Evolutionary conservation across 1,140 invertebrate species (phyloP), one percentile per base, ranked within the genome.

Genomic region (Drosophila guanche): DNA sequence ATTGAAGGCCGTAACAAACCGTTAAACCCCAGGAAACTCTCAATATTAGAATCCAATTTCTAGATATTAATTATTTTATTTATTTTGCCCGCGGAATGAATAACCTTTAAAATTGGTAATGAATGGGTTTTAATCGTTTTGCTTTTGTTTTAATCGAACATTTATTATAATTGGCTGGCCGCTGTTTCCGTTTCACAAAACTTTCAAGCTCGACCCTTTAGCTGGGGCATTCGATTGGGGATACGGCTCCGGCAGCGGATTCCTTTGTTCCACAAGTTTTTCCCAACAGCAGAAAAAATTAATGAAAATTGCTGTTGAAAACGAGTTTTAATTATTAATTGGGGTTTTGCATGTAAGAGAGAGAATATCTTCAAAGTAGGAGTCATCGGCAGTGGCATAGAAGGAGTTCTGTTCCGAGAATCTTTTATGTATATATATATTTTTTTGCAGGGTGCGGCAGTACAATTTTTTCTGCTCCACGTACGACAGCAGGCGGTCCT

Each of bases 291-390:
- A 53, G 42, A 22, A 53, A 47, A n/a, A 56, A 7, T 65, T 76
- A 65, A 81, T 74, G 76, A 62, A 74, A 81, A 68, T 42, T 72
- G 68, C 73, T 37, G 68, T 80, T 81, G 52, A 74, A 68, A 73
- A 67, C 47, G 59, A 46, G 63, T 54, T 37, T 66, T 58, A 48
- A 42, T 83, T 70, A 83, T 78, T 83, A 79, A 83, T 84, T 69
- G 54, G 60, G 41, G 51, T 66, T 78, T 55, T 58, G 53, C 74
- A 74, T 78, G 79, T 63, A 58, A 72, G 33, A 41, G 33, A 37
- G 33, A 37, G 10, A 12, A 62, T 43, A 40, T 50, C 25, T 50
- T 3, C 33, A 37, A 37, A 54, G 27, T 5, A n/a, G 52, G 16
- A 20, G 16, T 45, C 57, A 40, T 63, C 58, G 45, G 37, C 23